Conservation (phyloP, 2,888 invertebrate species). For the Digitonthophagus gazella region DNA sequence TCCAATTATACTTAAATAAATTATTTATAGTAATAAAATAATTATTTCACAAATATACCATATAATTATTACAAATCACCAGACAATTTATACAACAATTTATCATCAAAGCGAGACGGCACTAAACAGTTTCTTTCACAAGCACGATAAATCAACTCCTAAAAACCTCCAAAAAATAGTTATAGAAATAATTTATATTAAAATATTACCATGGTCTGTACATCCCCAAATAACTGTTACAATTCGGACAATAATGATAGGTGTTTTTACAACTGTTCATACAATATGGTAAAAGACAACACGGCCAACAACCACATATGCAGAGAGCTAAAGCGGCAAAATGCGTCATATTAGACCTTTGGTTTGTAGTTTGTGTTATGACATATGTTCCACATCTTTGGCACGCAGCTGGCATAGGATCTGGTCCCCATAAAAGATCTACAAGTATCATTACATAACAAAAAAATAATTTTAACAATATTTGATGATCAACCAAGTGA, state of each 20-base stretch:
- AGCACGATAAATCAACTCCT: too few relatives aligned
- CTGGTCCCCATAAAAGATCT: constrained; percentile 43
- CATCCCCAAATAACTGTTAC: constrained; percentile 46
- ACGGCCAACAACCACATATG: constrained; percentile 49
- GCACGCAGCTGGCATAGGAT: constrained; percentile 45
- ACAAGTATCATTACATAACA: constrained; percentile 32
- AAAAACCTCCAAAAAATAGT: constrained; percentile 7
- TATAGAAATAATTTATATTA: neutral
- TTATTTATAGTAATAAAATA: neutral
- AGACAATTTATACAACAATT: neutral
- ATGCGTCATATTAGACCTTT: constrained; percentile 44
- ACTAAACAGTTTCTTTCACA: too few relatives aligned
- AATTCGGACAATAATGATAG: constrained; percentile 47
- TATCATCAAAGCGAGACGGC: too few relatives aligned
- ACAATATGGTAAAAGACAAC: constrained; percentile 48
- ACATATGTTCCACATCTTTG: constrained; percentile 44
- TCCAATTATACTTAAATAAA: too few relatives aligned
- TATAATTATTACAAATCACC: too few relatives aligned
- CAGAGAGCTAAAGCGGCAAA: constrained; percentile 46
- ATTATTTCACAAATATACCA: too few relatives aligned
- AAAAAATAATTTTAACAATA: neutral
- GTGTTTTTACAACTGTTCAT: constrained; percentile 47
- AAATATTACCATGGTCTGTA: constrained; percentile 45
- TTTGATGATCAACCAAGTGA: too few relatives aligned
- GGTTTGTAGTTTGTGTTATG: constrained; percentile 41